Base-by-base conservation (phyloP, 2,113 vertebrate genomes). In the Cinclus mexicanus region DNA sequence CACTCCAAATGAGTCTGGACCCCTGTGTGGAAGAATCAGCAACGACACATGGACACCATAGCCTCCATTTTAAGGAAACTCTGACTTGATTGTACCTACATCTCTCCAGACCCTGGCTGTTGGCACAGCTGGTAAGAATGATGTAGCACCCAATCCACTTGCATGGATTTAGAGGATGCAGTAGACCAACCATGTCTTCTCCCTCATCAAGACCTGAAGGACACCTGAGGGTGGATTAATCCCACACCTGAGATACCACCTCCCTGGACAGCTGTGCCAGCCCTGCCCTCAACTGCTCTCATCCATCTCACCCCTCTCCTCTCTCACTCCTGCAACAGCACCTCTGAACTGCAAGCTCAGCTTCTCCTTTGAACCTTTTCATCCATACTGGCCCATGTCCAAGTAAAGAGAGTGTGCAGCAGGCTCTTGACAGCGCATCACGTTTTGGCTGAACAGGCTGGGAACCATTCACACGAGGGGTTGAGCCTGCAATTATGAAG, bases 401-500 rank as follows among this genome's bases (percentile, higher is more conserved):
- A 91, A 42, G 41, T 21, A 75, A 94, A 71, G 24, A 89, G 33
- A 2, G 2, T 24, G 11, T 9, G 7, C 55, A 63, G 69, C 7
- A 87, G 74, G 47, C 39, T 91, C 29, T 42, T 79, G 61, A 31
- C 52, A 75, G 65, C 33, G 16, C 11, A 56, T 31, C 74, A 56
- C 0, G 0, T 60, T 90, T 91, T 79, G 75, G 57, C 74, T 47
- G 52, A 75, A 23, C 31, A 68, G 65, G 47, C 31, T 59, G 39
- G 52, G 52, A 57, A 63, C 60, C 33, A 10, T 31, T 33, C 2
- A 14, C 0, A 0, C 0, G 5, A 70, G 52, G 19, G 31, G 52
- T 69, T 47, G 60, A 95, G 72, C 72, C 56, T 3, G 1, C 24
- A 63, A 46, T 23, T 5, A 3, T 1, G 20, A 65, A 61, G 72